Evolutionary conservation across 2,797 vertebrate genomes (phyloP).

Genomic region (Taeniopygia guttata): DNA sequence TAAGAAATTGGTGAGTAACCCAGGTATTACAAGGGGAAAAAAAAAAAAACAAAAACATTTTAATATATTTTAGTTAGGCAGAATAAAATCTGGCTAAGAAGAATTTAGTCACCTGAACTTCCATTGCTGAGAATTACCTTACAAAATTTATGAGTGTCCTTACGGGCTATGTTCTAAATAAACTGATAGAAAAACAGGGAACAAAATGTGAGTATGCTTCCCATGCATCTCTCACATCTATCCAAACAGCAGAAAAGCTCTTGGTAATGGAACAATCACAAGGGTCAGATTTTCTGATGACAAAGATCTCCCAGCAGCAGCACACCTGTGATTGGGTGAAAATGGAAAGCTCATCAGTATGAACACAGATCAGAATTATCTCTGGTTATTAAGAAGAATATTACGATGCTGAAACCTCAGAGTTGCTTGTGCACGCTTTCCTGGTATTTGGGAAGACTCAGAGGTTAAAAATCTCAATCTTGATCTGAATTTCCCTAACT

Average conservation of each 20-base stretch:
- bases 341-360: neutral
- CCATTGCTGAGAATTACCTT: neutral
- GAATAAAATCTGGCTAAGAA: neutral
- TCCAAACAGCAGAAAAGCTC: neutral
- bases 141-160: neutral
- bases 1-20: fast-evolving
- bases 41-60: fast-evolving
- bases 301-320: neutral
- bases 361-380: neutral
- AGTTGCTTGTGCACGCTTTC: neutral
- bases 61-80: neutral
- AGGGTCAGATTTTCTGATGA: neutral
- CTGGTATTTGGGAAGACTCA: neutral
- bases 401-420: neutral
- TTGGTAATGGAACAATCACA: neutral
- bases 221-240: neutral
- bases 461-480: neutral
- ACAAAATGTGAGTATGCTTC: neutral
- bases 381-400: neutral
- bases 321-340: neutral
- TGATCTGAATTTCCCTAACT: neutral
- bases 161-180: neutral
- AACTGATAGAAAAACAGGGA: neutral
- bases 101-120: neutral
- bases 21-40: no score